Evolutionary conservation across 2,888 invertebrate genomes (phyloP), one percentile per base, ranked within the genome.

Genomic region (Drosophila niveifrons): DNA sequence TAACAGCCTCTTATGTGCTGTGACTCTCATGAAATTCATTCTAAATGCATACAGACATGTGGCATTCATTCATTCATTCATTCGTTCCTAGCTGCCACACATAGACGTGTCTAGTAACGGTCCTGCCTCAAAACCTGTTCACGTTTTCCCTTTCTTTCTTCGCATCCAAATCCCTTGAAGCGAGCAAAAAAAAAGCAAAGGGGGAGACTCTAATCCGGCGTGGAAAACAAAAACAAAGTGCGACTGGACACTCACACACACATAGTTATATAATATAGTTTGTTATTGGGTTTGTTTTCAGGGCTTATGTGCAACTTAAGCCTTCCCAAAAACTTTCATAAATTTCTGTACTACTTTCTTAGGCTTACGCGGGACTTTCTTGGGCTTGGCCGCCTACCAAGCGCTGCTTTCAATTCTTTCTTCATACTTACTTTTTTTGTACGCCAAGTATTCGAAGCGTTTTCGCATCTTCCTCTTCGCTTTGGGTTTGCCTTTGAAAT

Each of bases 291-390:
- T 74, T 84, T 74, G 74, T 71, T 88, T 88, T 77, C 72, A 77
- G 71, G 80, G 88, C 85, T 89, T 89, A 89, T 85, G 79, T 73
- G 72, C 77, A 78, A 79, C 81, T 70, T 66, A 86, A 73, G 67
- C 63, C 52, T 44, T 71, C 39, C 56, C 13, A 13, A 70, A 81
- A 87, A 83, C 66, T 88, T 87, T 75, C 72, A 71, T 77, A 73
- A 66, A 66, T 79, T 63, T 51, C 48, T 59, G 34, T 47, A 56
- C 55, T 61, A 50, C 41, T 66, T 62, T 23, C 61, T 53, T 53
- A 58, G 52, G 71, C 66, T 66, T 65, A 62, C 36, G 39, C 39
- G 46, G 44, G 34, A 36, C 44, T 56, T 44, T n/a, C n/a, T n/a
- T n/a, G n/a, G n/a, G n/a, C n/a, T n/a, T 34, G 17, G 1, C 56